These are phyloP conservation scores for Illadopsis cleaveri DNA, from an alignment of 2,113 vertebrate genomes.

Conservation along the genomic window DNA sequence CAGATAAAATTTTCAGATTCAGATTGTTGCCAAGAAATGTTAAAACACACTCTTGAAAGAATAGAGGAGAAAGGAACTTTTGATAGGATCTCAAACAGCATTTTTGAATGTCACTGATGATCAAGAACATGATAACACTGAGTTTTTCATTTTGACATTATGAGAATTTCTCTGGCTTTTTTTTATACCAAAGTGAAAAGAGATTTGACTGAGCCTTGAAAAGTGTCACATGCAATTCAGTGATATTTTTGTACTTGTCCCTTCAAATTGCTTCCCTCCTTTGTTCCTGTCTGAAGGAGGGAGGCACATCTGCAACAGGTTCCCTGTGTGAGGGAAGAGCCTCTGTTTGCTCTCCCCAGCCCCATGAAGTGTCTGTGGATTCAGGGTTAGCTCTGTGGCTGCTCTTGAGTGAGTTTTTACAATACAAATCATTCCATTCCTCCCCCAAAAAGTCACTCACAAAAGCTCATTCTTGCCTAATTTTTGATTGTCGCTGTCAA, in stretches of 20 bases:
- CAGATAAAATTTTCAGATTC: not conserved
- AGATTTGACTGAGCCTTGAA: conserved; percentile 21
- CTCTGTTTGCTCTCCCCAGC: not conserved
- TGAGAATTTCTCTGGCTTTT: not conserved
- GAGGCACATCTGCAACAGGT: not conserved
- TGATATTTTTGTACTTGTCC: not conserved
- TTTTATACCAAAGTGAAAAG: not conserved
- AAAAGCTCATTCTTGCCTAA: not conserved
- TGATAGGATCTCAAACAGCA: not conserved
- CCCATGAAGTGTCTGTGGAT: not conserved
- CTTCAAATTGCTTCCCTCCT: not conserved
- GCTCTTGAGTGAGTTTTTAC: not conserved
- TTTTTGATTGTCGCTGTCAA: not conserved
- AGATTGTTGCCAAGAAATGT: not conserved
- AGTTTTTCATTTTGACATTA: conserved; percentile 31
- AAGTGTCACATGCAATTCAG: not conserved
- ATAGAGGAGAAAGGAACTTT: not conserved
- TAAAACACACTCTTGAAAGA: not conserved
- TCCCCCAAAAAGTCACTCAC: not conserved
- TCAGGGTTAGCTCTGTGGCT: not conserved
- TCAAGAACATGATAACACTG: not conserved
- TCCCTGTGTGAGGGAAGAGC: not conserved
- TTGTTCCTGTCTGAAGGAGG: not conserved
- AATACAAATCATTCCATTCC: not conserved
- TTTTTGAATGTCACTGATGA: not conserved